These are phyloP conservation scores for Smutsia temminckii DNA, from an alignment of 2,797 vertebrate genomes.

Conservation along the genomic window DNA sequence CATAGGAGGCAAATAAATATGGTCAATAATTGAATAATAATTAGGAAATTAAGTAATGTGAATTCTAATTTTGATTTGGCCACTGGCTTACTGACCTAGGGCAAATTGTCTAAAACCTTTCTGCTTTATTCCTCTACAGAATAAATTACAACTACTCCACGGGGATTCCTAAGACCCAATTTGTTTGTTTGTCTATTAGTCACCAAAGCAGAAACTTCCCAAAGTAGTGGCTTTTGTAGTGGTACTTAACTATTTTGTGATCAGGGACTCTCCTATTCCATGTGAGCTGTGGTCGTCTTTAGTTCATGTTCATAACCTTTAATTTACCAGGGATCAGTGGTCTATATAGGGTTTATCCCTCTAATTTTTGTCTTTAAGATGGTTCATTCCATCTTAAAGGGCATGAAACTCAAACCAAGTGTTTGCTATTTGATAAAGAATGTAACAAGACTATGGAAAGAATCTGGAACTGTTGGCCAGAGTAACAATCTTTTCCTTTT, in stretches of 20 bases:
- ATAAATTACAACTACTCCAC: neutral
- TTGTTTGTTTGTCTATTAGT: conserved; percentile 12
- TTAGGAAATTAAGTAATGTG: neutral
- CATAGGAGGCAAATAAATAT: neutral
- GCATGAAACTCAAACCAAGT: neutral
- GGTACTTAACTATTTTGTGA: neutral
- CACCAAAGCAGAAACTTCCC: neutral
- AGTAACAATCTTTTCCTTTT: neutral
- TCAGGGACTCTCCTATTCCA: neutral
- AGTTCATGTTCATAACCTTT: neutral
- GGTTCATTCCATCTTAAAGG: neutral
- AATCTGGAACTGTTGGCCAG: neutral
- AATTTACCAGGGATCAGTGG: neutral
- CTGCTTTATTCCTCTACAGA: neutral
- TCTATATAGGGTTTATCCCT: neutral
- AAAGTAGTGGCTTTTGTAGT: neutral
- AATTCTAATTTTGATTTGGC: conserved; percentile 30
- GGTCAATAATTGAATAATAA: neutral
- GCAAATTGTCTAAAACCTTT: neutral
- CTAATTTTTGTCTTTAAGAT: neutral
- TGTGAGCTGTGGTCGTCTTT: neutral
- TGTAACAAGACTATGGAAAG: neutral
- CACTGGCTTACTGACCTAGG: neutral
- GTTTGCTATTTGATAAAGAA: conserved; percentile 3
- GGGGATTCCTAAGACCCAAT: neutral